Percentiles rank a stretch among this genome's conserved stretches.
Conservation (phyloP, 53 echinoderm and acorn worm species). For the Paracentrotus lividus region DNA sequence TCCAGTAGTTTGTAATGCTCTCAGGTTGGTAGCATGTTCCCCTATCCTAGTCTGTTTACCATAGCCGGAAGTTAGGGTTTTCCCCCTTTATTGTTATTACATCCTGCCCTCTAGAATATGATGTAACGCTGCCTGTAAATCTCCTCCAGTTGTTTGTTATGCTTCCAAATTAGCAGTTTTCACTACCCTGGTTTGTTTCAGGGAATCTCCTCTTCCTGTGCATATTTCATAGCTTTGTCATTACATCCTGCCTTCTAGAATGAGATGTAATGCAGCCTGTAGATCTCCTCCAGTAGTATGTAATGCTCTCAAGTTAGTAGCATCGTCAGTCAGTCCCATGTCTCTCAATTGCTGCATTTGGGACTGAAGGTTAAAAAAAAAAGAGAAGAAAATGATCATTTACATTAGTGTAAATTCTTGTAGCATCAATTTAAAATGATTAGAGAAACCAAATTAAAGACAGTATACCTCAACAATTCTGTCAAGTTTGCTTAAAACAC, state of each 20-base stretch:
- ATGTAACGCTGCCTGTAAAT: not conserved
- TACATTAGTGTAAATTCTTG: too few relatives aligned
- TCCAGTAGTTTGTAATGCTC: conserved; percentile 62
- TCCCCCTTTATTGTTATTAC: not conserved
- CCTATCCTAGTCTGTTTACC: too few relatives aligned
- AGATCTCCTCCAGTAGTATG: conserved; percentile 44
- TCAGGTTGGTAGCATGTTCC: conserved; percentile 73
- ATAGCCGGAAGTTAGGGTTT: too few relatives aligned
- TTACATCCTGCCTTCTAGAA: conserved; percentile 51
- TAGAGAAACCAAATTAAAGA: too few relatives aligned
- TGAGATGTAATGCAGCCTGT: conserved; percentile 41
- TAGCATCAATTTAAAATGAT: too few relatives aligned
- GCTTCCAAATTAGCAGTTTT: not conserved
- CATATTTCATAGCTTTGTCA: not conserved
- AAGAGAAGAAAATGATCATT: not conserved
- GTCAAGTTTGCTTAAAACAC: too few relatives aligned
- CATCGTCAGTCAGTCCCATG: conserved; percentile 95
- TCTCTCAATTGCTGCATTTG: conserved; percentile 89
- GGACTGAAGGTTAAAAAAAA: conserved; percentile 60
- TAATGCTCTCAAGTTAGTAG: conserved; percentile 80
- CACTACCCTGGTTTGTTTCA: too few relatives aligned
- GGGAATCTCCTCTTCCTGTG: too few relatives aligned
- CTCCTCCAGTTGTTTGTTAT: not conserved
- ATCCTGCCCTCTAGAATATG: not conserved
- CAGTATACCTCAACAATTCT: too few relatives aligned